phyloP scores from a whole-genome alignment of 1,140 invertebrate genomes.

The Antheraea pernyi region DNA sequence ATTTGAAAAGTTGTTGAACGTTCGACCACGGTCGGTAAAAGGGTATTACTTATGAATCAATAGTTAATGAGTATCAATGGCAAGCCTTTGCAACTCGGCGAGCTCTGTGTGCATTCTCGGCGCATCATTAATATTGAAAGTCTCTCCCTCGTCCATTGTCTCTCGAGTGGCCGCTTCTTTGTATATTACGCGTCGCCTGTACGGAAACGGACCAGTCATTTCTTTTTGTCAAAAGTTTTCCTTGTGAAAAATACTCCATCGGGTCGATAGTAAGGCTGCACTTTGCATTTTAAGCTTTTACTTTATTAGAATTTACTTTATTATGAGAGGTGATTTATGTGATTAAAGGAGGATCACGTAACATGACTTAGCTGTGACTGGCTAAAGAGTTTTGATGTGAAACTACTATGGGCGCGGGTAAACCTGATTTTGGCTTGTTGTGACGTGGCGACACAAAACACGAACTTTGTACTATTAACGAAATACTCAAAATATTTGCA shows the following conservation, averaged over 20 bases:
- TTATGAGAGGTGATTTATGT: too few species aligned
- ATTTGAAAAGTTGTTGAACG: conserved; percentile 68
- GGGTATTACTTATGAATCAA: conserved; percentile 78
- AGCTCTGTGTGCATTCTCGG: conserved; percentile 66
- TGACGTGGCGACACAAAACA: too few species aligned
- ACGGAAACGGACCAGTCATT: conserved; percentile 71
- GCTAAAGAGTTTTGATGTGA: too few species aligned
- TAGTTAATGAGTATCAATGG: conserved; percentile 77
- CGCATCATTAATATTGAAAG: conserved; percentile 77
- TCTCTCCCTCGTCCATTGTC: conserved; percentile 67
- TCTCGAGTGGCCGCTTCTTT: conserved; percentile 65
- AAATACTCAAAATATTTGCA: too few species aligned
- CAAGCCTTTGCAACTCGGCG: conserved; percentile 64
- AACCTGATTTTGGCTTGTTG: too few species aligned
- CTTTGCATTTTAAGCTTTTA: background rate
- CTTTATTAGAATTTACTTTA: background rate
- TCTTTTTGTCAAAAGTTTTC: conserved; percentile 67
- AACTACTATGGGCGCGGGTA: too few species aligned
- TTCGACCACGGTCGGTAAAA: conserved; percentile 54
- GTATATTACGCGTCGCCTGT: conserved; percentile 59
- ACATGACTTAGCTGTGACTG: too few species aligned
- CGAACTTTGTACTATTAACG: too few species aligned
- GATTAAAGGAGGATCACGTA: too few species aligned
- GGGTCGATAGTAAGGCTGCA: background rate
- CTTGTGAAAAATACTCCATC: conserved; percentile 34